Conservation (phyloP, 92 coral and sea anemone genomes). For the Umimayanthus kanabou region DNA sequence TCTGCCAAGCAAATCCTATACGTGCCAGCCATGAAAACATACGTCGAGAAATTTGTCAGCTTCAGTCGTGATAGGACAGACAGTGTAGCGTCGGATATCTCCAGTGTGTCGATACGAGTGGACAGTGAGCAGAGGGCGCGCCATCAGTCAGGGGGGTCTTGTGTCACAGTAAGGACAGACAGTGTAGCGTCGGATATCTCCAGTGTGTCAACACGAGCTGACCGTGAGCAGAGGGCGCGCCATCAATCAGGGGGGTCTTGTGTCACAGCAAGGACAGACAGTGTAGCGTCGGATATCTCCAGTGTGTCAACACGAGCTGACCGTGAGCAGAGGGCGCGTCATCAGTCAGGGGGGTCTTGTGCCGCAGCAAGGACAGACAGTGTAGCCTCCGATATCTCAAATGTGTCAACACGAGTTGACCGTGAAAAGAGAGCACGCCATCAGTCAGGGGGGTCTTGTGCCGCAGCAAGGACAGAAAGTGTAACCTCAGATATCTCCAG, state of each 20-base stretch:
- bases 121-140: not conserved
- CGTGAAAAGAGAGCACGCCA: not conserved
- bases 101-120: slow-evolving; percentile 23
- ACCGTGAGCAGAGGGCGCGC: not conserved
- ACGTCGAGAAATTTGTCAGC: slow-evolving; percentile 71
- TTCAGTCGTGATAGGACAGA: slow-evolving; percentile 40
- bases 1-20: slow-evolving; percentile 92
- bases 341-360: not conserved
- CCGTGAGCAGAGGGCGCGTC: not conserved
- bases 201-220: slow-evolving; percentile 8
- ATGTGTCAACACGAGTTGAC: not conserved
- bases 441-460: too few relatives aligned
- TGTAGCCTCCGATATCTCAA: not conserved
- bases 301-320: slow-evolving; percentile 15
- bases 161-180: slow-evolving; percentile 24
- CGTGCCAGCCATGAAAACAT: slow-evolving; percentile 89
- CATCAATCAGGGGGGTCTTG: not conserved
- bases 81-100: slow-evolving; percentile 56
- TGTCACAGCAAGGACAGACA: slow-evolving; percentile 34
- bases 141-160: not conserved
- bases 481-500: slow-evolving; percentile 48
- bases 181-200: slow-evolving; percentile 59
- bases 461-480: slow-evolving; percentile 33
- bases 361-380: not conserved
- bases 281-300: slow-evolving; percentile 54